These are phyloP conservation scores for Holothuria leucospilota DNA, from an alignment of 53 echinoderm and acorn worm species.

Conservation along the genomic window DNA sequence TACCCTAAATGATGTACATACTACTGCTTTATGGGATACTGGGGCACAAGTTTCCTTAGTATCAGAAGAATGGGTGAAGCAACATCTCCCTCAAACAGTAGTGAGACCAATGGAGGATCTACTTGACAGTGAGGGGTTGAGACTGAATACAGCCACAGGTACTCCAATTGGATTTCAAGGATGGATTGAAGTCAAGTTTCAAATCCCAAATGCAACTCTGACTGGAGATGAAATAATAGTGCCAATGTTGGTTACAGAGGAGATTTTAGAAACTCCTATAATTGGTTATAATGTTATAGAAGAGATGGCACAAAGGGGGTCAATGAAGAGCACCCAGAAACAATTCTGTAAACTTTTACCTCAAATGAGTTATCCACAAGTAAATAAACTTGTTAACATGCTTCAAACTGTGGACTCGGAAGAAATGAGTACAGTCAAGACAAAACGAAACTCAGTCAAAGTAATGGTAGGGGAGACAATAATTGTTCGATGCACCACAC, in stretches of 20 bases:
- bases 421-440: constrained; percentile 12
- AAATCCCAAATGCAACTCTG: background rate
- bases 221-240: constrained; percentile 6
- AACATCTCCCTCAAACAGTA: constrained; percentile 37
- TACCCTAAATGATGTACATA: constrained; percentile 42
- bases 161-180: constrained; percentile 30
- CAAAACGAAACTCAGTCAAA: background rate
- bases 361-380: background rate
- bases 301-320: background rate
- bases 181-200: constrained; percentile 33
- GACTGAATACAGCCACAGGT: constrained; percentile 10
- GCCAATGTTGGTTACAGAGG: constrained; percentile 47
- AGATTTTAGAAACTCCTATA: constrained; percentile 38
- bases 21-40: constrained; percentile 68
- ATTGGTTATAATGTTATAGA: constrained; percentile 57
- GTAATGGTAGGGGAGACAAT: background rate
- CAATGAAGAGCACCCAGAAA: background rate
- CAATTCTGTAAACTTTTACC: constrained; percentile 3
- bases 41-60: too few species aligned
- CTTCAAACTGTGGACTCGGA: constrained; percentile 16
- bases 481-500: constrained; percentile 1
- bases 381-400: background rate
- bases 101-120: constrained; percentile 50
- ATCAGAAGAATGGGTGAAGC: too few species aligned
- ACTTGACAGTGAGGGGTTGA: constrained; percentile 12